Base-by-base conservation (phyloP, 2,797 vertebrate species). In the Melanitta fusca region DNA sequence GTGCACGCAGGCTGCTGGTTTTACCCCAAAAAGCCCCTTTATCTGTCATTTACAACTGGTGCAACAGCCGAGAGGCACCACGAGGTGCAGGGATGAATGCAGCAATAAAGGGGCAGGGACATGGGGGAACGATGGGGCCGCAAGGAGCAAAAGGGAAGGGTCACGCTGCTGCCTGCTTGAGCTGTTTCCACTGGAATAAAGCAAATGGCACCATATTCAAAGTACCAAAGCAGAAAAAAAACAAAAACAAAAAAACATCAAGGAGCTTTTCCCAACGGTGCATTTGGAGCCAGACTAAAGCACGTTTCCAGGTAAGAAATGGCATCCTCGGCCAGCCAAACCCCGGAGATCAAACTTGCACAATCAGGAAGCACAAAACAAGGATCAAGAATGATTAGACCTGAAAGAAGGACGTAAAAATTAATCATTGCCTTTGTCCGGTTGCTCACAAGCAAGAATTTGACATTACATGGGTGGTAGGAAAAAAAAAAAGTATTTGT, bases 31-130 rank as follows among this genome's bases (percentile, higher is more conserved):
- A 41, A 30, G 39, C 61, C 30, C 39, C 28, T 62, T 10, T 21
- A 10, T 41, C 39, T 20, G 41, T 30, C 61, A 30, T 13, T 64
- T 10, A 41, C 39, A 64, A 20, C 8, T 17, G 38, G 38, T 30
- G 61, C 38, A 38, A 32, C 39, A 30, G 61, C 38, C 8, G 39
- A 41, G 43, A 45, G 64, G 62, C 43, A 14, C 27, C 39, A 27
- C 0, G 0, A 14, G n/a, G 8, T 5, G 11, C 51, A 21, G n/a
- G 57, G 43, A 27, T 2, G 3, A 65, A 36, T 2, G 1, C 0
- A 3, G 56, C 0, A 2, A 62, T 34, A 56, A 74, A 32, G 22
- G 56, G 49, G 45, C 22, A 30, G 25, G 36, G 62, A 14, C 16
- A 15, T 4, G 25, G 30, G 21, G 47, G 22, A 24, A 49, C 12